Evolutionary conservation across 2,888 invertebrate species (phyloP).

Genomic region (Drosophila hamatofila): DNA sequence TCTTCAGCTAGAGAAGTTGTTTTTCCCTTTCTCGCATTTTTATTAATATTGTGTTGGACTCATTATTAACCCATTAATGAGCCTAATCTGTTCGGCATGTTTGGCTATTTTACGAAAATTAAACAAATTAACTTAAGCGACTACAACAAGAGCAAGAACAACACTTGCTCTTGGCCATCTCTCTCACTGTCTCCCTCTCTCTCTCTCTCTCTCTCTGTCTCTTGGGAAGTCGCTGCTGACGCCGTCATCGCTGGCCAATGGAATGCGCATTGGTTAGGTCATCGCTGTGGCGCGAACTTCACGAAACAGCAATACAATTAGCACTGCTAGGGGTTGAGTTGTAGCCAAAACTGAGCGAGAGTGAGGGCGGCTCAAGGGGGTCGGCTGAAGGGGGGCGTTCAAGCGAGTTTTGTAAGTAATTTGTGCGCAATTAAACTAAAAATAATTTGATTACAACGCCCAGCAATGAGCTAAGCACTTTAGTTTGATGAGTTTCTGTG

Average conservation of each 20-base stretch:
- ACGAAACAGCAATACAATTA: slow-evolving; percentile 38
- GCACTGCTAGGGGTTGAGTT: slow-evolving; percentile 1
- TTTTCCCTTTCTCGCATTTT: slow-evolving; percentile 5
- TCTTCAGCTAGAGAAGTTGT: slow-evolving; percentile 26
- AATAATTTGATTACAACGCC: slow-evolving; percentile 69
- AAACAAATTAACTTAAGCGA: slow-evolving; percentile 56
- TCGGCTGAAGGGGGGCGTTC: slow-evolving; percentile 6
- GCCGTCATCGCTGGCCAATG: slow-evolving; percentile 41
- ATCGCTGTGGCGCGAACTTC: slow-evolving; percentile 44
- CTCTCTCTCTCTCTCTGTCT: neutral
- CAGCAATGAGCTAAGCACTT: slow-evolving; percentile 65
- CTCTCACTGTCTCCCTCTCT: neutral
- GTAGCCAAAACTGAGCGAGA: too few species aligned
- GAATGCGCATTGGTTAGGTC: slow-evolving; percentile 52
- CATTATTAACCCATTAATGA: slow-evolving; percentile 75
- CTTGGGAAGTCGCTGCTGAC: slow-evolving; percentile 15
- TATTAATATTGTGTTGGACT: slow-evolving; percentile 20
- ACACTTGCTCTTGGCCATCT: slow-evolving; percentile 46
- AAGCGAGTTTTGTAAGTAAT: slow-evolving; percentile 31
- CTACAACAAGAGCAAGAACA: slow-evolving; percentile 15
- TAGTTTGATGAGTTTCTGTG: slow-evolving; percentile 4
- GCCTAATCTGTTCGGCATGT: slow-evolving; percentile 44
- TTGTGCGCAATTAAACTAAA: slow-evolving; percentile 48
- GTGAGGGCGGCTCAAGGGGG: neutral
- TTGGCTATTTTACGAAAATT: slow-evolving; percentile 37